phyloP scores from a whole-genome alignment of 2,888 invertebrate genomes.

The Sturmia bella region DNA sequence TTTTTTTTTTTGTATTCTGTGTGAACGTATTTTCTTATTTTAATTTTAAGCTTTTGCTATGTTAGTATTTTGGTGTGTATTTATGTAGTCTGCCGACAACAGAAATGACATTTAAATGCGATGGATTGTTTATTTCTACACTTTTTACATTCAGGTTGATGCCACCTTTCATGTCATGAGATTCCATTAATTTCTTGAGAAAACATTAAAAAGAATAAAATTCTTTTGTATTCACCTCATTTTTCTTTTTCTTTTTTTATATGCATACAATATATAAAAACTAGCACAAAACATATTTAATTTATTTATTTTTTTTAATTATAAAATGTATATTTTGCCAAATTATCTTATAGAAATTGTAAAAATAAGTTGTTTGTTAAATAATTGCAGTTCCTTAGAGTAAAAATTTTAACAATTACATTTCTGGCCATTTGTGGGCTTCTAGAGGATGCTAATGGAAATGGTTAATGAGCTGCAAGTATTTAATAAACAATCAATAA shows the following conservation, averaged over 20 bases:
- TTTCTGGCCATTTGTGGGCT: too few relatives aligned
- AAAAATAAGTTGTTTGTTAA: constrained; percentile 35
- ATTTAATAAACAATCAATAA: too few relatives aligned
- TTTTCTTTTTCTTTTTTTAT: too few relatives aligned
- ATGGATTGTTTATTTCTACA: neutral
- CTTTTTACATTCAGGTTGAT: constrained; percentile 57
- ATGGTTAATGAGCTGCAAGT: too few relatives aligned
- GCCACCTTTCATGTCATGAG: constrained; percentile 22
- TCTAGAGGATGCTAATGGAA: too few relatives aligned
- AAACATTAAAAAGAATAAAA: constrained; percentile 27
- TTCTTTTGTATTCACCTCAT: constrained; percentile 48
- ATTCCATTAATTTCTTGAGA: constrained; percentile 34
- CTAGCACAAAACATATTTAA: constrained; percentile 52
- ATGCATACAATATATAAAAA: constrained; percentile 14
- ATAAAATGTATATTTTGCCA: constrained; percentile 17
- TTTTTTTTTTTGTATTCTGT: too few relatives aligned
- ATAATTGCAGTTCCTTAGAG: too few relatives aligned
- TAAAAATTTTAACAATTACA: too few relatives aligned
- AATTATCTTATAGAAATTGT: constrained; percentile 24
- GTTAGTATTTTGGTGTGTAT: too few relatives aligned
- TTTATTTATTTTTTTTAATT: constrained; percentile 39
- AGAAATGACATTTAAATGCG: constrained; percentile 4
- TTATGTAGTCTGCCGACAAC: too few relatives aligned
- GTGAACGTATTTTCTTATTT: too few relatives aligned
- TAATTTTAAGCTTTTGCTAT: too few relatives aligned